phyloP scores from a whole-genome alignment of 2,113 vertebrate species.

The Apteryx owenii region DNA sequence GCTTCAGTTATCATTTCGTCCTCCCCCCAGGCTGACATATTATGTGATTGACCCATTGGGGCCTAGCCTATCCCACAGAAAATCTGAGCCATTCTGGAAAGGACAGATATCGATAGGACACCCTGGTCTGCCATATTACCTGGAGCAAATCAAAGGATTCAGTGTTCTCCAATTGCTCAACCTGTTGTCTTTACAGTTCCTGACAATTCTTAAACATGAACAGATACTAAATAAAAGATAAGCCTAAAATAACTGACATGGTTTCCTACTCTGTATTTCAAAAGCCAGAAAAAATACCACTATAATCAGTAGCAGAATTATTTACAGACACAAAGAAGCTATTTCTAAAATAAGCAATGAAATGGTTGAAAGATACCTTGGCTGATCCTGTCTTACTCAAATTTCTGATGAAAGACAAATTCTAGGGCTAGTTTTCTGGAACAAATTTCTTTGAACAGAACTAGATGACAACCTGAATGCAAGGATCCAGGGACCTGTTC shows the following conservation, averaged over 20 bases:
- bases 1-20: neutral
- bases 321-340: neutral
- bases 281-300: neutral
- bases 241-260: neutral
- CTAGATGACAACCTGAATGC: neutral
- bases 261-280: neutral
- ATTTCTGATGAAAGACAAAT: neutral
- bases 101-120: neutral
- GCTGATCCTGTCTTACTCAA: neutral
- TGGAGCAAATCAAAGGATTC: neutral
- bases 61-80: neutral
- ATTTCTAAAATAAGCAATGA: conserved; percentile 2
- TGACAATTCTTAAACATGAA: neutral
- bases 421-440: neutral
- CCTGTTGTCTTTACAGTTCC: neutral
- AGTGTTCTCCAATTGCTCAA: neutral
- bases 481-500: neutral
- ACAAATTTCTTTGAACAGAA: neutral
- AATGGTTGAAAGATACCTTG: neutral
- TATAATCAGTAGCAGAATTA: neutral
- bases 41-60: neutral
- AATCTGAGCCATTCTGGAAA: neutral
- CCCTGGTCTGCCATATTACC: neutral
- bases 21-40: neutral
- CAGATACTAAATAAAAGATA: neutral